phyloP scores from a whole-genome alignment of 2,888 invertebrate genomes.

The Teleiodes luculella region DNA sequence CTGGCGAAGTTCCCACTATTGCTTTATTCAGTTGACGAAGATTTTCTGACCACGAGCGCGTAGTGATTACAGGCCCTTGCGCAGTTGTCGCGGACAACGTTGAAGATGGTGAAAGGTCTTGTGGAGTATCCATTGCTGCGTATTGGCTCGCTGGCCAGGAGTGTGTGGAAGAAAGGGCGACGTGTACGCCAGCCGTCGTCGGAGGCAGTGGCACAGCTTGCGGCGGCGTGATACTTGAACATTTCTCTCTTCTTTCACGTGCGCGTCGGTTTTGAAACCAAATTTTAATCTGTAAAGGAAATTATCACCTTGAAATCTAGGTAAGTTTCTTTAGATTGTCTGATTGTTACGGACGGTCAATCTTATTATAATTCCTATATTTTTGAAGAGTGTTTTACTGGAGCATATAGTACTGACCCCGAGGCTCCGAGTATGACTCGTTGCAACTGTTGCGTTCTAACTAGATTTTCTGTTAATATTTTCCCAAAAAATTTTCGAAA shows the following conservation, averaged over 20 bases:
- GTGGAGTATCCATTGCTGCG: not conserved
- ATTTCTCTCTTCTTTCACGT: slow-evolving; percentile 83
- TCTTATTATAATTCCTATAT: too few species aligned
- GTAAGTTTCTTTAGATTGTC: too few species aligned
- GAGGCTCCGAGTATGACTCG: too few species aligned
- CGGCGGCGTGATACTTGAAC: slow-evolving; percentile 50
- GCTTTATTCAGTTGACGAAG: not conserved
- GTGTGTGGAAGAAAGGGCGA: slow-evolving; percentile 12
- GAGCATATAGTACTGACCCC: too few species aligned
- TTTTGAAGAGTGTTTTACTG: too few species aligned
- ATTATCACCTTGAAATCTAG: not conserved
- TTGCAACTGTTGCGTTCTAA: too few species aligned
- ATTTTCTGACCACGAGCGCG: not conserved
- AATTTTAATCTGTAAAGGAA: slow-evolving; percentile 77
- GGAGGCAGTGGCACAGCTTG: slow-evolving; percentile 54
- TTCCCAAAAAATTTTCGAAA: too few species aligned
- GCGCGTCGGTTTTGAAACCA: slow-evolving; percentile 92
- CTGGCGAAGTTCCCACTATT: not conserved
- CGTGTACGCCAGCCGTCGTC: slow-evolving; percentile 29
- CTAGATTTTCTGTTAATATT: too few species aligned
- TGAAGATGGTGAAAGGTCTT: not conserved
- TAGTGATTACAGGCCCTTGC: not conserved
- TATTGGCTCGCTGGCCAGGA: not conserved
- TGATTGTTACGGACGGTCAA: too few species aligned
- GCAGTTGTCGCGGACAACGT: too few species aligned